Base-by-base conservation (phyloP, 2,888 invertebrate genomes). In the Brachyptera putata region DNA sequence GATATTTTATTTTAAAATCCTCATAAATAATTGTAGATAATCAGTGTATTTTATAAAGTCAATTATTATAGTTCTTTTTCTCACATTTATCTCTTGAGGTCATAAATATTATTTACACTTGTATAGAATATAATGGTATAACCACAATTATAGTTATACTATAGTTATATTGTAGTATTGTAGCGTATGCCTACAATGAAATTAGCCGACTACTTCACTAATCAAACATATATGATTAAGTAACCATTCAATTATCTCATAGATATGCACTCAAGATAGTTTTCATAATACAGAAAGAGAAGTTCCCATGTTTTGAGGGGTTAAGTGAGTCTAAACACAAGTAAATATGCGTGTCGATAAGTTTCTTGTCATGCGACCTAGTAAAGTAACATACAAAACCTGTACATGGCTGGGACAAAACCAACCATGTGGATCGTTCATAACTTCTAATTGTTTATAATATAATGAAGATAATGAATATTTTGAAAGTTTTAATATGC, bases 321-420 rank as follows among this genome's bases (percentile, higher is more conserved):
- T 50, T 50, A 26, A 50, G 16, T 11, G 26, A n/a, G 9, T 49
- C 5, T 5, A 50, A 16, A 50, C 24, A 13, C 49, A n/a, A n/a
- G n/a, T n/a, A n/a, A n/a, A n/a, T n/a, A 50, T 50, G 49, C 49
- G 49, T 50, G 49, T 26, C 16, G 24, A 50, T 50, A 25, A 26
- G 3, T 50, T 16, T 14, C 25, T n/a, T n/a, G n/a, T n/a, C n/a
- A n/a, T n/a, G n/a, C n/a, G n/a, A n/a, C n/a, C n/a, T n/a, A n/a
- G n/a, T 13, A 30, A 50, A 26, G 26, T 7, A 22, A 11, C 26
- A 25, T 25, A n/a, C 49, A 50, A 14, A 50, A 22, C 30, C 14
- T 24, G 16, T 50, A n/a, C 30, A 16, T 25, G 49, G 26, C 49
- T 50, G 49, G 26, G 49, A 50, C 49, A 50, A 50, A 50, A 50